These are phyloP conservation scores for Platycheirus rosarum DNA, from an alignment of 2,888 invertebrate species.

Conservation along the genomic window DNA sequence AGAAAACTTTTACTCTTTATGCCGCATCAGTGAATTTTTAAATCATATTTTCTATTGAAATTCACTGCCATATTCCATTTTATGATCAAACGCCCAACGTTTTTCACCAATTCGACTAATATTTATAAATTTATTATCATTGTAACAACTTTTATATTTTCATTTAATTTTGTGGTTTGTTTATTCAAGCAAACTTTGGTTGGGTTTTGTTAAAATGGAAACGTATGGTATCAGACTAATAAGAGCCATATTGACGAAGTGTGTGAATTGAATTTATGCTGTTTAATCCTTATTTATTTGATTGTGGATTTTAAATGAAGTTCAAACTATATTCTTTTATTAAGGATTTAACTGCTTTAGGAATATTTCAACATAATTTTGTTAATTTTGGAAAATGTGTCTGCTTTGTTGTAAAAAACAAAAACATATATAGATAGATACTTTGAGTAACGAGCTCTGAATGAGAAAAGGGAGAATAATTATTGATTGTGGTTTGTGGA, in stretches of 20 bases:
- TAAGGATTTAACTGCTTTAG: conserved; percentile 1
- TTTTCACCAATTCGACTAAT: neutral
- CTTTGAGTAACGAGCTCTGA: no score
- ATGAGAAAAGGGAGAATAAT: no score
- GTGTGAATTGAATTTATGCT: no score
- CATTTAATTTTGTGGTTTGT: neutral
- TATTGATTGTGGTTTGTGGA: no score
- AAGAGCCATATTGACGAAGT: no score
- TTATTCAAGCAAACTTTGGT: conserved; percentile 2
- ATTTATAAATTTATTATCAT: no score
- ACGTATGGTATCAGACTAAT: no score
- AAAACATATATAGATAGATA: no score
- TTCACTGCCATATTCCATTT: neutral
- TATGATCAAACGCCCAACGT: neutral
- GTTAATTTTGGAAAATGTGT: neutral
- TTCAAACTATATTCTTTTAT: neutral
- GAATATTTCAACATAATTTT: conserved; percentile 6
- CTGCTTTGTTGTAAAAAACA: no score
- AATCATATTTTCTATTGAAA: neutral
- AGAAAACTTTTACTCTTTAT: neutral
- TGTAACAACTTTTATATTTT: neutral
- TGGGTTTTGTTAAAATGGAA: no score
- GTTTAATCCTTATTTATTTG: no score
- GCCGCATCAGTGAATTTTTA: neutral
- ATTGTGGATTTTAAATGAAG: no score